Evolutionary conservation across 2,888 invertebrate species (phyloP), one percentile per base, ranked within the genome.

Genomic region (Aleiodes testaceus): DNA sequence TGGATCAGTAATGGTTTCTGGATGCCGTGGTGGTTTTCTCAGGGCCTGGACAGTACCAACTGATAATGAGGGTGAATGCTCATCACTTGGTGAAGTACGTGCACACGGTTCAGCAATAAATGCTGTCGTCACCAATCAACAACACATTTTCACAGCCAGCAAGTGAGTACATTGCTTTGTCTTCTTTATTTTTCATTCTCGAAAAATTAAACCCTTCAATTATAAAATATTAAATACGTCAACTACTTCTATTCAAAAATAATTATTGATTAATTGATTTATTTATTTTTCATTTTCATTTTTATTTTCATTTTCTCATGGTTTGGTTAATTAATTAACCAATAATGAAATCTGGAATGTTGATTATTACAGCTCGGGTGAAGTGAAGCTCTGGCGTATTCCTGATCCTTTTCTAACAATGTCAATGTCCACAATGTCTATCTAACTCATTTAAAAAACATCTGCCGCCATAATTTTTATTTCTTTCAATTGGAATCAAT

Each of bases 101-200:
- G 93, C 93, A 61, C 93, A 93, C 79, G 88, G 89, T 76, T 90
- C 90, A 11, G 90, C 92, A 61, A 92, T 94, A 77, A 93, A 93
- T 84, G 91, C 92, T 75, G 90, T 93, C 75, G 90, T 92, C 18
- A 90, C 91, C 66, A 92, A 92, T 85, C 89, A 90, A 16, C 89
- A 90, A 66, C 89, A 90, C 78, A 89, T 95, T 72, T 95, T 95
- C 87, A 95, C 95, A 42, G 95, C 95, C 44, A 94, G 95, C 85
- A 95, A 93, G 95, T 95, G 85, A 90, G 93, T 72, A 5, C 22
- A 36, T 3, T 42, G n/a, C 5, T 11, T 26, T 53, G 1, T 2
- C n/a, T n/a, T n/a, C n/a, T n/a, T n/a, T n/a, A n/a, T n/a, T n/a
- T n/a, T n/a, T n/a, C n/a, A n/a, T n/a, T n/a, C n/a, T n/a, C n/a